Evolutionary conservation across 1,140 invertebrate genomes (phyloP), one percentile per base, ranked within the genome.

Genomic region (Drosophila nasuta): DNA sequence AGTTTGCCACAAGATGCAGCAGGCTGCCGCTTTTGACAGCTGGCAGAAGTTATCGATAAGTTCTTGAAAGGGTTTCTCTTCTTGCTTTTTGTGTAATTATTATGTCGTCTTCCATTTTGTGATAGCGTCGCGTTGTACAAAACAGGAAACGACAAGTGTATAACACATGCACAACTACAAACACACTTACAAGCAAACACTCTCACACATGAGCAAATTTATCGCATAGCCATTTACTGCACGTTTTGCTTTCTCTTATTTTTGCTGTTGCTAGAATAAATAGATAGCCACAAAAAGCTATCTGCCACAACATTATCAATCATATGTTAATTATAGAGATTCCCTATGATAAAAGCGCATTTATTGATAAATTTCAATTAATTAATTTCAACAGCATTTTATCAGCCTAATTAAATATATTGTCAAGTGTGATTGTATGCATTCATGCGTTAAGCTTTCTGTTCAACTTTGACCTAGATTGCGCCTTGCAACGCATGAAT

Each of bases 381-480:
- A 13, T 20, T 17, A 6, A 30, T 52, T 52, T 33, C 51, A 15
- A 35, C 11, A 56, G 8, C 33, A 38, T 38, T 38, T 56, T 56
- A 56, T 56, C 30, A 35, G 38, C 38, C 38, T 56, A 38, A 17
- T 48, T 17, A 17, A 46, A 3, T 13, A 33, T 28, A 33, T 28
- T 48, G 13, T 3, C n/a, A 38, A 17, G n/a, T 8, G 15, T 25
- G 43, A 17, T 8, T 8, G 15, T 15, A 28, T 56, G 41, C 5
- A 20, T 48, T 17, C 8, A 41, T 54, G 38, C 17, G 35, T 33
- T 35, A 5, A 43, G 30, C 17, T 64, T 64, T 60, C n/a, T 62
- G 72, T 43, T 75, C 51, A 75, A 69, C 72, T 75, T 70, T 75
- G 66, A 75, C 72, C 72, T 28, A 75, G 43, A 35, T 75, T 63